Evolutionary conservation across 2,113 vertebrate genomes (phyloP).

Genomic region (Sylvia atricapilla): DNA sequence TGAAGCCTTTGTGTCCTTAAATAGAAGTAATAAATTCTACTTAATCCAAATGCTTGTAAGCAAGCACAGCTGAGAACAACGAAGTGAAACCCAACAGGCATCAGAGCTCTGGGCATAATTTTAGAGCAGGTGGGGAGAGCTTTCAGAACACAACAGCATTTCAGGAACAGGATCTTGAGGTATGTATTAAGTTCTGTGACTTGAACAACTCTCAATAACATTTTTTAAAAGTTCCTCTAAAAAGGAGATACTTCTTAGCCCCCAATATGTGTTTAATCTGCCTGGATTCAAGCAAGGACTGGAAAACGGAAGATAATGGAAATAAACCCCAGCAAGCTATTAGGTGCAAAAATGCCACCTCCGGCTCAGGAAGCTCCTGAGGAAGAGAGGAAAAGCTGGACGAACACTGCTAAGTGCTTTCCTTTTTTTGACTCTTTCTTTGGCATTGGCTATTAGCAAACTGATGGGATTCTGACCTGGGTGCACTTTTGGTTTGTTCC

Average conservation of each 20-base stretch:
- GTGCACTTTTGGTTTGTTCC: neutral
- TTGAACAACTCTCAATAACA: neutral
- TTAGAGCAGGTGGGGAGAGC: neutral
- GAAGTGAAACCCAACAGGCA: accelerated
- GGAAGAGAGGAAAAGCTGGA: neutral
- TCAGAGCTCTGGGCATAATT: neutral
- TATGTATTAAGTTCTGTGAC: neutral
- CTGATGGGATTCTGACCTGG: neutral
- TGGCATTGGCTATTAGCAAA: neutral
- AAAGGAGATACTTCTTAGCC: neutral
- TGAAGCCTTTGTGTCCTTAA: neutral
- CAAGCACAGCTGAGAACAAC: neutral
- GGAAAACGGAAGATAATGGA: neutral
- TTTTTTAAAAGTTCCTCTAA: neutral
- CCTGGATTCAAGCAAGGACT: neutral
- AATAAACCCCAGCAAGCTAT: neutral
- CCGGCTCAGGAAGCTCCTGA: neutral
- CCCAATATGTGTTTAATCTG: neutral
- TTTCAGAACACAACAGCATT: neutral
- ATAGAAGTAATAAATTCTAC: neutral
- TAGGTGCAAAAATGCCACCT: neutral
- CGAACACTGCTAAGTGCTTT: neutral
- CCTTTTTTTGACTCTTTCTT: neutral
- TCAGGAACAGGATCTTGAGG: neutral
- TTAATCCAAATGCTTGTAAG: neutral